These are phyloP conservation scores for Globodera ellingtonae DNA, from an alignment of 1,140 invertebrate species.

Conservation along the genomic window DNA sequence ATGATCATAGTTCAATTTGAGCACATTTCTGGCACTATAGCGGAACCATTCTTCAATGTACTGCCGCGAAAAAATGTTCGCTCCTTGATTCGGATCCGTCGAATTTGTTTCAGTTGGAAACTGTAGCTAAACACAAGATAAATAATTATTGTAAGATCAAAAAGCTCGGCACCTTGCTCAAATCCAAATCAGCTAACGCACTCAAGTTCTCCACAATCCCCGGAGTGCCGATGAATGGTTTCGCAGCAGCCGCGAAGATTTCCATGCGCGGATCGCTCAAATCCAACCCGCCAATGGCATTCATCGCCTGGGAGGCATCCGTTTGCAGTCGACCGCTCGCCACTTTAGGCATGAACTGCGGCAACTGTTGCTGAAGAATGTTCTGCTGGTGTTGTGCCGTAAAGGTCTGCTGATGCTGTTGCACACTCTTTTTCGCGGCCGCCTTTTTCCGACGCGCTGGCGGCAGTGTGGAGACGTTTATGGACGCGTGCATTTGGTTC, in stretches of 20 bases:
- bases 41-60: slow-evolving; percentile 45
- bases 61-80: slow-evolving; percentile 37
- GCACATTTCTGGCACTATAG: slow-evolving; percentile 38
- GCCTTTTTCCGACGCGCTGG: slow-evolving; percentile 37
- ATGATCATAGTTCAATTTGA: slow-evolving; percentile 32
- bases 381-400: slow-evolving; percentile 30
- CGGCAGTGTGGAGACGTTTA: not conserved
- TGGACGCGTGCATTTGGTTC: slow-evolving; percentile 15
- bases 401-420: slow-evolving; percentile 25
- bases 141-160: not conserved
- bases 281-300: slow-evolving; percentile 21
- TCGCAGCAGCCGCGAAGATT: not conserved
- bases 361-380: slow-evolving; percentile 17
- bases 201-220: slow-evolving; percentile 26
- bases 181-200: slow-evolving; percentile 21
- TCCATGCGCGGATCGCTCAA: slow-evolving; percentile 20
- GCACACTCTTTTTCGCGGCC: slow-evolving; percentile 33
- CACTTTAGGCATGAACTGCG: slow-evolving; percentile 10
- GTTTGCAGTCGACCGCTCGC: slow-evolving; percentile 4
- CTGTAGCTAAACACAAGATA: slow-evolving; percentile 1
- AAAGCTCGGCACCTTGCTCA: slow-evolving; percentile 23
- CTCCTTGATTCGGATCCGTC: not conserved
- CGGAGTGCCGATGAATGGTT: slow-evolving; percentile 10
- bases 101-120: slow-evolving; percentile 25
- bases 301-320: not conserved